Base-by-base conservation (phyloP, 1,140 invertebrate genomes). In the Cephus cinctus region DNA sequence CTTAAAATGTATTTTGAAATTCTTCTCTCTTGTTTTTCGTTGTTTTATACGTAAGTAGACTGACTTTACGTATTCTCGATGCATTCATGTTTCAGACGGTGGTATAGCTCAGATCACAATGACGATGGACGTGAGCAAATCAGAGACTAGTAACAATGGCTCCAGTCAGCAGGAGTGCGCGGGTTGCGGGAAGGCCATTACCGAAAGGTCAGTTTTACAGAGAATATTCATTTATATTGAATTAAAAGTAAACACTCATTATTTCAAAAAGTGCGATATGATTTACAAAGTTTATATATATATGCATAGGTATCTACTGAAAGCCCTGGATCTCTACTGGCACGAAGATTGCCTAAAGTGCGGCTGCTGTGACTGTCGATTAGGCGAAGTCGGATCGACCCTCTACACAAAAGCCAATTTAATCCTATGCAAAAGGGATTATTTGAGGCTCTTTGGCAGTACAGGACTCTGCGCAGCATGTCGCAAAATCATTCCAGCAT, bases 291-390 rank as follows among this genome's bases (percentile, higher is more conserved):
- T n/a, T n/a, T n/a, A 35, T 39, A 35, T 19, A 27, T 19, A n/a
- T 4, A 43, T 14, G 8, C 2, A 25, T 43, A 78, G 78, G 69
- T 91, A 84, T 69, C 78, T 90, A 31, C 80, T 92, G 52, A 89
- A 90, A 71, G 92, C 94, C 4, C 71, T 97, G 61, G 94, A 98
- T 71, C 84, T 95, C 76, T 88, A 90, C 63, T 98, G 96, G 95
- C 96, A 98, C 76, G 96, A 98, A 76, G 95, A 98, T 76, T 98
- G 96, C 74, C 83, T 98, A 5, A 98, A 98, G 76, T 98, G 96
- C 71, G 92, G 92, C 46, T 97, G 94, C 78, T 98, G 95, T 77
- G 93, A 98, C 75, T 98, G 94, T 76, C 82, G 95, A 36, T 83
- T 98, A 32, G 96, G 95, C 9, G 96, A 98, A 76, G 94, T 98